These are phyloP conservation scores for Diabrotica balteata DNA, from an alignment of 2,888 invertebrate species.

Conservation along the genomic window DNA sequence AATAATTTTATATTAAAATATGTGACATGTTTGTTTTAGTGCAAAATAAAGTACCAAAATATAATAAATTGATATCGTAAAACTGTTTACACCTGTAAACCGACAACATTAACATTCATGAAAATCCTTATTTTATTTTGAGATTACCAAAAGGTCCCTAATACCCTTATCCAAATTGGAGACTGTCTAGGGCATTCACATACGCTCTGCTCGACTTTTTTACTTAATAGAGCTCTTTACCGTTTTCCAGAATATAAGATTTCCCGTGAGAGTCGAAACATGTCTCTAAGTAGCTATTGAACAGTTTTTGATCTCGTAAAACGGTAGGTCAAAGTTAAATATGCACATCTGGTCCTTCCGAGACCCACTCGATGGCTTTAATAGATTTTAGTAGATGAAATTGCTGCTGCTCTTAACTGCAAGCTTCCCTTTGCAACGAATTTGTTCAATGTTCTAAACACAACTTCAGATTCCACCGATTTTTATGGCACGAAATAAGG, in stretches of 20 bases:
- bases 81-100: not conserved
- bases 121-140: slow-evolving; percentile 6
- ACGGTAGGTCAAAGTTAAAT: slow-evolving; percentile 33
- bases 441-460: too few relatives aligned
- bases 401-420: slow-evolving; percentile 28
- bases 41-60: too few relatives aligned
- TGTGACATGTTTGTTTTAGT: too few relatives aligned
- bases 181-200: slow-evolving; percentile 2
- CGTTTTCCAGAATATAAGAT: slow-evolving; percentile 24
- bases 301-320: slow-evolving; percentile 40
- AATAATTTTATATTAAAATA: too few relatives aligned
- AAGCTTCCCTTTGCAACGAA: too few relatives aligned
- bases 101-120: slow-evolving; percentile 1
- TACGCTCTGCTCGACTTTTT: slow-evolving; percentile 10
- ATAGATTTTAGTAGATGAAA: slow-evolving; percentile 31
- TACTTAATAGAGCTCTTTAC: slow-evolving; percentile 14
- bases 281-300: slow-evolving; percentile 39
- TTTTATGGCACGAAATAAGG: too few relatives aligned
- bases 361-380: slow-evolving; percentile 31
- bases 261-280: slow-evolving; percentile 26
- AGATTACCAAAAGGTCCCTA: not conserved
- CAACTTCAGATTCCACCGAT: too few relatives aligned
- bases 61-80: too few relatives aligned
- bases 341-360: slow-evolving; percentile 30
- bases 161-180: slow-evolving; percentile 4